Base-by-base conservation (phyloP, 2,888 invertebrate genomes). In the Ornithoptera alexandrae region DNA sequence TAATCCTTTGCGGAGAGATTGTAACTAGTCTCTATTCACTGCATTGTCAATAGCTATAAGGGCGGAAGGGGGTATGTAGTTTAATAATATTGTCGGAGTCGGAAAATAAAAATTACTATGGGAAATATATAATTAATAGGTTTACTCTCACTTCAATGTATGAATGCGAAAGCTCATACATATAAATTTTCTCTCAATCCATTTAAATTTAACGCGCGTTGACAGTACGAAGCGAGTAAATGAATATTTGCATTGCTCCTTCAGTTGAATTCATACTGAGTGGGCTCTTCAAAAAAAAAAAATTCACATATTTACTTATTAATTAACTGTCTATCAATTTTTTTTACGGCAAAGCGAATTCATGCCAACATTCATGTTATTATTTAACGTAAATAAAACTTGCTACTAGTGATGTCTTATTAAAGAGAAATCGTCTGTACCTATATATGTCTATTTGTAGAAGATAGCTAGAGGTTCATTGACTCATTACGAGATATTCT, bases 161-260 rank as follows among this genome's bases (percentile, higher is more conserved):
- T 50, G 50, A 63, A 53, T 63, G 63, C 53, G 53, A 63, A 30
- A 24, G 53, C 20, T 20, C 50, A 50, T 50, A 18, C 50, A 50
- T 50, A 50, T 50, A 50, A 50, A 50, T 50, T 50, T 50, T 50
- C 50, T 50, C 15, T 50, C 18, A 18, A 50, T 50, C 15, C 15
- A 50, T 50, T 50, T 18, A 50, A 50, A 50, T 50, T 50, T 50
- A 18, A 50, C 50, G 50, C 15, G 17, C 50, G 50, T 17, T 18
- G 50, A 50, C 50, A 18, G 5, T 15, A 15, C 50, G 50, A 4
- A 50, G 50, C 17, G 50, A 18, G 50, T 50, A 15, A 17, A 50
- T 50, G 50, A 18, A 50, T 50, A 50, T 50, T 50, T 50, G 50
- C 18, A 17, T 50, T 50, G 18, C 15, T 50, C 50, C 18, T 50